Evolutionary conservation across 1,140 invertebrate genomes (phyloP).

Genomic region (Acromyrmex heyeri): DNA sequence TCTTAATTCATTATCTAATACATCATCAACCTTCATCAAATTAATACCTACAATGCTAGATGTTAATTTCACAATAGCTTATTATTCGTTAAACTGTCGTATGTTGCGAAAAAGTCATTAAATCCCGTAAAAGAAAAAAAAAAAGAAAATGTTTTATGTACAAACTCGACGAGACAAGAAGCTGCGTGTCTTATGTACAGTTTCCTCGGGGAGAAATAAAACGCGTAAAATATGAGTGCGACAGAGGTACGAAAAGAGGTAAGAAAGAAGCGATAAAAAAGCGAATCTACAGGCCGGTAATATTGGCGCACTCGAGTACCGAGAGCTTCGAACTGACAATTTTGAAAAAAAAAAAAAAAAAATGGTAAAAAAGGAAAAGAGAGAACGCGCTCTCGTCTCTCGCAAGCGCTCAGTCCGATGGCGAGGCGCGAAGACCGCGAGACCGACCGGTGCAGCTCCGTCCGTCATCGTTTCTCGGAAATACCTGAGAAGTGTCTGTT

Average conservation of each 20-base stretch:
- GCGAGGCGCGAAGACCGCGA: conserved; percentile 25
- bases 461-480: conserved; percentile 78
- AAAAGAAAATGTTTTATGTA: background rate
- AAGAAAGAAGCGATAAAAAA: conserved; percentile 51
- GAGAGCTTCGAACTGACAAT: conserved; percentile 8
- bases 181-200: conserved; percentile 59
- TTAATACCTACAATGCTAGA: background rate
- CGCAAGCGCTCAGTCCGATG: conserved; percentile 35
- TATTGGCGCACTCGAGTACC: conserved; percentile 18
- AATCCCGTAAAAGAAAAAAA: background rate
- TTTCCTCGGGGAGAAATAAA: conserved; percentile 77
- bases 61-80: background rate
- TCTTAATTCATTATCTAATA: conserved; percentile 37
- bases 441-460: conserved; percentile 41
- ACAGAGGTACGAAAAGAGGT: conserved; percentile 65
- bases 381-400: conserved; percentile 39
- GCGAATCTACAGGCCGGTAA: conserved; percentile 35
- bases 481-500: conserved; percentile 74
- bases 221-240: conserved; percentile 72
- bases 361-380: conserved; percentile 6
- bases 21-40: background rate
- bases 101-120: background rate
- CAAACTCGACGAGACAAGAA: background rate
- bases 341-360: conserved; percentile 12
- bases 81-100: background rate